Base-by-base conservation (phyloP, 2,113 vertebrate genomes). In the Acrocephalus kingi region DNA sequence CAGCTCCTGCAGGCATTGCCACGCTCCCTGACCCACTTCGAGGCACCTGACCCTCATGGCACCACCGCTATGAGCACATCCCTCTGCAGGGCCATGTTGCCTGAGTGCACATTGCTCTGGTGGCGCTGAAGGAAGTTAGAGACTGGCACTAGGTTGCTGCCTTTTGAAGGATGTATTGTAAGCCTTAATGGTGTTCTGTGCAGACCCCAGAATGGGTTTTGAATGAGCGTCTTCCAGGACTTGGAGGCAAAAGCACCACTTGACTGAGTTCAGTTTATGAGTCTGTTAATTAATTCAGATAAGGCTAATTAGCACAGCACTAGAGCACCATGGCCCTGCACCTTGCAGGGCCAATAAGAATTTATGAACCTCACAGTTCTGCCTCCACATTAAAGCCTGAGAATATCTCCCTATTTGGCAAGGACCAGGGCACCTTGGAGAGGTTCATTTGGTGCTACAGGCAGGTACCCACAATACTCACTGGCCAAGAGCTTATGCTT, bases 1-100 rank as follows among this genome's bases (percentile, higher is more conserved):
- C 9, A 8, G 46, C 4, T 6, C 28, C 8, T 2, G 0, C 35
- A 35, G 61, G 19, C 39, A 21, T 45, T 51, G 35, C 48, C 35
- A 7, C 0, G 0, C 23, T 62, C 20, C 37, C 54, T 20, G 51
- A 15, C 13, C 7, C 35, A 10, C 22, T 35, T 33, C 0, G 0
- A 7, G 8, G 41, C 8, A 1, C 17, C 24, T 41, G 22, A 28
- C 4, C 17, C 46, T 49, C 2, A 0, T 11, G n/a, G 56, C 27
- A 46, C 25, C 24, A 1, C 2, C 27, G 41, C 24, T 21, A 17
- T 23, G 79, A 18, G 37, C 6, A 4, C 14, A 3, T 5, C 2
- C 0, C 62, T 33, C 37, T 35, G 56, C 52, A 84, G 68, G 39
- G 46, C 15, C 0, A 0, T 8, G 33, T 4, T 62, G 11, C 19